Evolutionary conservation across 2,797 vertebrate species (phyloP).

Genomic region (Tenualosa thibaudeaui): DNA sequence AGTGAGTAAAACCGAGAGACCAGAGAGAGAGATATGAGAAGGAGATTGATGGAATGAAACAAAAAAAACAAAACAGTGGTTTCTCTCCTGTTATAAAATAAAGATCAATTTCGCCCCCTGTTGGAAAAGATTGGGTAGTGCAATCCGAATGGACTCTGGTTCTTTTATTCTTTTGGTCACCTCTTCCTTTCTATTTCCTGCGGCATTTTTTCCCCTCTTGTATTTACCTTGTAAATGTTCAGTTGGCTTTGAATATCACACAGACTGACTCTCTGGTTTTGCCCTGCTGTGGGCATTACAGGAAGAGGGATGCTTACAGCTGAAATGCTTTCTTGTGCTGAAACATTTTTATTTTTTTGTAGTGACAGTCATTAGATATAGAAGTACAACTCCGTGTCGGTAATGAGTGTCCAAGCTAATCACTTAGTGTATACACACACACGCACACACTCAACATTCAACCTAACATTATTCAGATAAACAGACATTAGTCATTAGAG

Average conservation of each 20-base stretch:
- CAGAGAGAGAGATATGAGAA: not conserved
- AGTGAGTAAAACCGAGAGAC: not conserved
- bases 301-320: not conserved
- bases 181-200: not conserved
- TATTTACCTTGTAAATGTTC: not conserved
- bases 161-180: not conserved
- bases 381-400: not conserved
- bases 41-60: not conserved
- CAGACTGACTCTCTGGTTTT: not conserved
- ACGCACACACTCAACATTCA: not conserved
- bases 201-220: not conserved
- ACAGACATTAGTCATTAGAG: not conserved
- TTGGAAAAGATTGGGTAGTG: not conserved
- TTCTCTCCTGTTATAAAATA: not conserved
- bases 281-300: not conserved
- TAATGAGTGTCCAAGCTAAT: conserved; percentile 14
- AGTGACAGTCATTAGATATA: not conserved
- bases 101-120: conserved; percentile 6
- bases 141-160: not conserved
- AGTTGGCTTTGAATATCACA: not conserved
- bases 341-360: not conserved
- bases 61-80: not conserved
- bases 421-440: not conserved
- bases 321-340: not conserved
- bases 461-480: not conserved